phyloP scores from a whole-genome alignment of 1,140 invertebrate species.

The Magallana gigas region DNA sequence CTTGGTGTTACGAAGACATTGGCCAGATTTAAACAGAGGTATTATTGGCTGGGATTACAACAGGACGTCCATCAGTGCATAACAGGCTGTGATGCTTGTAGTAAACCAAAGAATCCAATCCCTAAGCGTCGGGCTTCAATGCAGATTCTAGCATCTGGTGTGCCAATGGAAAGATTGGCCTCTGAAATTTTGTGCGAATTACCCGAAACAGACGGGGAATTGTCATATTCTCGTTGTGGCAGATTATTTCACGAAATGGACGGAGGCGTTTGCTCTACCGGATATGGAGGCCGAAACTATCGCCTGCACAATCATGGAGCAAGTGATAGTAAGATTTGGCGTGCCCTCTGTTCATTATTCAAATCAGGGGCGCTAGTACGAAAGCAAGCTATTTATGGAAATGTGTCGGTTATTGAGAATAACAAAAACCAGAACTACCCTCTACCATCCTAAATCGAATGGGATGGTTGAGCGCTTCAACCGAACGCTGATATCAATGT shows the following conservation, averaged over 20 bases:
- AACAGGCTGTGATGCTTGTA: neutral
- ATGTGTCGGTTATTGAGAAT: slow-evolving; percentile 54
- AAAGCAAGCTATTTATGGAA: slow-evolving; percentile 46
- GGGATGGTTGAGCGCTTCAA: slow-evolving; percentile 60
- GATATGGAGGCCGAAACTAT: slow-evolving; percentile 16
- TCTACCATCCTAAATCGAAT: slow-evolving; percentile 54
- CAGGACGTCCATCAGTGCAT: neutral
- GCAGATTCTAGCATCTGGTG: neutral
- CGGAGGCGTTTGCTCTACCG: neutral
- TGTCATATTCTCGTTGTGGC: slow-evolving; percentile 17
- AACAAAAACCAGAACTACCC: slow-evolving; percentile 59
- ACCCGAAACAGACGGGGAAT: slow-evolving; percentile 27
- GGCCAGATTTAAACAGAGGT: too few species aligned
- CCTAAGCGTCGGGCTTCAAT: slow-evolving; percentile 11
- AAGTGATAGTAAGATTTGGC: slow-evolving; percentile 60
- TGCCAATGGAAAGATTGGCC: slow-evolving; percentile 34
- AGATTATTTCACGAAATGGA: slow-evolving; percentile 22
- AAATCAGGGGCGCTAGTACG: slow-evolving; percentile 50
- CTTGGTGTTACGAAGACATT: too few species aligned
- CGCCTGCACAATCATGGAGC: neutral
- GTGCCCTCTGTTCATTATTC: slow-evolving; percentile 42
- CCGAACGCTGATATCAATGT: slow-evolving; percentile 45
- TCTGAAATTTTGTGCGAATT: slow-evolving; percentile 36
- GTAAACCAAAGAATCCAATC: neutral
- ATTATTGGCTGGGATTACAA: slow-evolving; percentile 29